Evolutionary conservation across 1,140 invertebrate species (phyloP), one percentile per base, ranked within the genome.

Genomic region (Saxidomus purpurata): DNA sequence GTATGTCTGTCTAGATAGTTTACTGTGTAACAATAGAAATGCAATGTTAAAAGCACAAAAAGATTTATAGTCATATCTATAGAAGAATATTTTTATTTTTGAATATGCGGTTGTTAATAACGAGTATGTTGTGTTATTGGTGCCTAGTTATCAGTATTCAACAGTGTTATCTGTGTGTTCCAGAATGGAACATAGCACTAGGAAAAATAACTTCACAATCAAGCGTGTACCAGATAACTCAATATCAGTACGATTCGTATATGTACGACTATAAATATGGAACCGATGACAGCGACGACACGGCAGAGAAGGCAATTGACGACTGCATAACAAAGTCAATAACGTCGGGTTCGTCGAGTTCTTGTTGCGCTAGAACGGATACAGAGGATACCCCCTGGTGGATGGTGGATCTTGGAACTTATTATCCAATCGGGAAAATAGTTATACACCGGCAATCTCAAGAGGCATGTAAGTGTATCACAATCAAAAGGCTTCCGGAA

Each of bases 151-250:
- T n/a, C n/a, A n/a, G n/a, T n/a, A n/a, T n/a, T n/a, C n/a, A n/a
- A n/a, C n/a, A n/a, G n/a, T n/a, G n/a, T n/a, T n/a, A n/a, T n/a
- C n/a, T n/a, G n/a, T n/a, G n/a, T 59, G 3, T 87, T 88, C 15
- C 34, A 88, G 86, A 69, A n/a, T 81, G 47, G 34, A 87, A 88
- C 36, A 88, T 88, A 28, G 86, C 86, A 34, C 76, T 81, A n/a
- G 86, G 86, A 0, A 88, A 88, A 38, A 36, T 81, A 31, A 43
- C 76, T 31, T 79, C 13, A 2, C 52, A 77, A 19, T 77, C 69
- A 9, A 63, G 55, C 38, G 0, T 38, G 8, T 19, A 15, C 15
- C 17, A 38, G 13, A 28, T 38, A 28, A 4, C 6, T 2, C 15
- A 67, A 31, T 40, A 38, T 28, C 13, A 9, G 4, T 63, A 63